Conservation (phyloP, 2,113 vertebrate species). For the Myrmecobius fasciatus region DNA sequence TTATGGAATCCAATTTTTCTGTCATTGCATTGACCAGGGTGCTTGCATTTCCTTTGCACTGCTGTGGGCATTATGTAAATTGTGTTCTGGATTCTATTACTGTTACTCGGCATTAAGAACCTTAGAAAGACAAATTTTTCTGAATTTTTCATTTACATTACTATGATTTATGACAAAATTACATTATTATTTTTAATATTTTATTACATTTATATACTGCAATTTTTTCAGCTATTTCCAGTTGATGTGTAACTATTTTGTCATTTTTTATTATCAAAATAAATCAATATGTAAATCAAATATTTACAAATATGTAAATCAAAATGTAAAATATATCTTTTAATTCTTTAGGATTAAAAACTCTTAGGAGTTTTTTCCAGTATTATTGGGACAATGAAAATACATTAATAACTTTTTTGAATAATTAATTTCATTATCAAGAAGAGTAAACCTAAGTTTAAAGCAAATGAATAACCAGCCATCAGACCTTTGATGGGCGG, state of each 20-base stretch:
- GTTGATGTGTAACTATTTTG: neutral
- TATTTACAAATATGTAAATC: no score
- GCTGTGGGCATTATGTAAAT: neutral
- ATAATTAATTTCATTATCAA: neutral
- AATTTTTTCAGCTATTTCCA: neutral
- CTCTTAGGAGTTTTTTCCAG: neutral
- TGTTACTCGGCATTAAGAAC: neutral
- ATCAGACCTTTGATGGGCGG: neutral
- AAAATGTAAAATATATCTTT: neutral
- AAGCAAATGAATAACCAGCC: neutral
- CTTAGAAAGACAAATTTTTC: neutral
- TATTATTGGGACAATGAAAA: neutral
- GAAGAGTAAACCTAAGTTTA: neutral
- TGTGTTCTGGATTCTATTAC: neutral
- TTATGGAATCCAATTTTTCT: neutral
- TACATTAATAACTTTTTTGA: neutral
- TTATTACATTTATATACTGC: neutral
- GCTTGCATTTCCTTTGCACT: neutral
- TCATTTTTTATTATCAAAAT: neutral
- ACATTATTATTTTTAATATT: neutral
- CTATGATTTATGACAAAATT: neutral
- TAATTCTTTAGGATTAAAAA: neutral
- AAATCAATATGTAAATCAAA: no score
- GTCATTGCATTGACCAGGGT: neutral
- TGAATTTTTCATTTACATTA: neutral